A percentile compares a stretch with the other conserved stretches of the same genome.
Evolutionary conservation across 2,888 invertebrate species (phyloP).

Genomic region (Lysandra bellargus): DNA sequence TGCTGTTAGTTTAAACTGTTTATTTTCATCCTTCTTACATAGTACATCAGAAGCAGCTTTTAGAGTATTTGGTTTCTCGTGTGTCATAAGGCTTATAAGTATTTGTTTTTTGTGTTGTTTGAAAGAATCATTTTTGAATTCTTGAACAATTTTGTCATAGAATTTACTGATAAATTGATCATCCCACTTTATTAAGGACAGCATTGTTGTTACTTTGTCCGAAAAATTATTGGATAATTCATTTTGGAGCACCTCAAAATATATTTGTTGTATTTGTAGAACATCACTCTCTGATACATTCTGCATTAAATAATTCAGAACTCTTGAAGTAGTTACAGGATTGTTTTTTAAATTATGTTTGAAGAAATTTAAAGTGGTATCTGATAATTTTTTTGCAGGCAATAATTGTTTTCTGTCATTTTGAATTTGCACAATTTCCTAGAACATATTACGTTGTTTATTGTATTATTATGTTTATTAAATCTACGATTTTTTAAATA

Average conservation of each 20-base stretch:
- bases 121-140: conserved; percentile 59
- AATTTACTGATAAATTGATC: conserved; percentile 57
- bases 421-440: conserved; percentile 66
- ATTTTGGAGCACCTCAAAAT: conserved; percentile 60
- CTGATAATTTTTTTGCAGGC: conserved; percentile 54
- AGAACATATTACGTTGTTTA: conserved; percentile 39
- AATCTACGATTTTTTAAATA: background rate
- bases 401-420: conserved; percentile 59
- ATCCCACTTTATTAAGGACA: conserved; percentile 64
- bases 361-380: conserved; percentile 62
- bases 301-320: conserved; percentile 58
- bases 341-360: conserved; percentile 66
- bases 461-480: background rate
- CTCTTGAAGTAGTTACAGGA: conserved; percentile 64
- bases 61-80: conserved; percentile 62
- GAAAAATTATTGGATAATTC: conserved; percentile 58
- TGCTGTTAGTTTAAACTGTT: conserved; percentile 70
- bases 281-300: conserved; percentile 48
- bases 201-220: conserved; percentile 62
- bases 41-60: conserved; percentile 59
- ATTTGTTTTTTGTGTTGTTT: conserved; percentile 72
- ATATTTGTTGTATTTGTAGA: conserved; percentile 59
- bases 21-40: conserved; percentile 67
- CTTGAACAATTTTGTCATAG: conserved; percentile 56
- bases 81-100: conserved; percentile 65